phyloP scores from a whole-genome alignment of 2,113 vertebrate species.

The Zootoca vivipara region DNA sequence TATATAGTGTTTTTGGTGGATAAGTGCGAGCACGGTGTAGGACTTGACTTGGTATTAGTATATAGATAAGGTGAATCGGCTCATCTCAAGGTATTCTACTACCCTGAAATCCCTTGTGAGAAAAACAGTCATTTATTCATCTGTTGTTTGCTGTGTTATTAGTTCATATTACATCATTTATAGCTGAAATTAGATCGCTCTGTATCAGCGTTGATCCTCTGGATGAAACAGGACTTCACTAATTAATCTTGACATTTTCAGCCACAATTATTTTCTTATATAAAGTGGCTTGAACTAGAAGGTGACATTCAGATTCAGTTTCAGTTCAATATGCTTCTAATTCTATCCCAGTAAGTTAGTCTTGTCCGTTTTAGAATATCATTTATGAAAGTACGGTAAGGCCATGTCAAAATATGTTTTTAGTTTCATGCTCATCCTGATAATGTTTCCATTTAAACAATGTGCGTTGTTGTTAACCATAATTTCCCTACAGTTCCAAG shows the following conservation, averaged over 20 bases:
- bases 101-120: background rate
- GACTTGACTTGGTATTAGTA: background rate
- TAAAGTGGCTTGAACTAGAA: slow-evolving; percentile 45
- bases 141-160: slow-evolving; percentile 28
- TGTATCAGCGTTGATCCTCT: slow-evolving; percentile 34
- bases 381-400: background rate
- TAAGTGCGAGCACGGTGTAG: background rate
- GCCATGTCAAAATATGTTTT: background rate
- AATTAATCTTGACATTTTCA: slow-evolving; percentile 69
- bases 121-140: background rate
- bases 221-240: slow-evolving; percentile 52
- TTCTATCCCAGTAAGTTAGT: background rate
- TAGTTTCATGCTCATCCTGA: background rate
- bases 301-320: slow-evolving; percentile 38
- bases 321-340: background rate
- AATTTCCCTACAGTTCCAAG: background rate
- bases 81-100: background rate
- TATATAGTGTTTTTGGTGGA: background rate
- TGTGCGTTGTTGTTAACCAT: background rate
- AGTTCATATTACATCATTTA: slow-evolving; percentile 34
- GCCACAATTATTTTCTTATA: slow-evolving; percentile 64
- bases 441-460: background rate
- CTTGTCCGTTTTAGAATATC: background rate
- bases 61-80: background rate
- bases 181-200: slow-evolving; percentile 47